phyloP scores from a whole-genome alignment of 2,113 vertebrate species.

The Lophotis ruficrista region DNA sequence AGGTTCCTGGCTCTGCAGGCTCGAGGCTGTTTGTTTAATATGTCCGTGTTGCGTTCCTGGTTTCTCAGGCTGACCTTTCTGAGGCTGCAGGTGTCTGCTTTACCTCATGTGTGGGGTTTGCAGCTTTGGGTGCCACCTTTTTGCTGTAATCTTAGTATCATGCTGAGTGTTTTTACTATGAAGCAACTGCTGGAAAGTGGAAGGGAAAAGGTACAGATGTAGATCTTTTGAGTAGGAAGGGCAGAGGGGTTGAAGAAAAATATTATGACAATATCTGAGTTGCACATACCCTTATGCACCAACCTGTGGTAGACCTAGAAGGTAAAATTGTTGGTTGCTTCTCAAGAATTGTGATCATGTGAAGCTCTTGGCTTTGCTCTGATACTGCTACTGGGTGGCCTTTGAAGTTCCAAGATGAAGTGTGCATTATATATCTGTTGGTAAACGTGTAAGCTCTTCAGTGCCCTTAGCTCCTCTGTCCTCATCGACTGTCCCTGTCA shows the following conservation, averaged over 20 bases:
- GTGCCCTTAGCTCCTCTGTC: neutral
- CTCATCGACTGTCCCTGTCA: neutral
- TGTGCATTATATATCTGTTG: accelerated
- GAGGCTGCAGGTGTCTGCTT: constrained; percentile 3
- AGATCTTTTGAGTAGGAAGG: neutral
- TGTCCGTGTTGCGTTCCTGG: neutral
- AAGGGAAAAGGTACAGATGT: neutral
- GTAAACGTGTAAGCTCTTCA: neutral
- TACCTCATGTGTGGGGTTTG: neutral
- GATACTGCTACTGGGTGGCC: neutral
- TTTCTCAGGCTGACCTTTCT: neutral
- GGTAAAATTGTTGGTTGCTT: neutral
- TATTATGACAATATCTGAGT: accelerated
- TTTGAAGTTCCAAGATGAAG: neutral
- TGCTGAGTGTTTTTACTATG: neutral
- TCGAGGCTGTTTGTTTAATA: constrained; percentile 34
- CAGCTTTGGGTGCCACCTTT: neutral
- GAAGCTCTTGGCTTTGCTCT: neutral
- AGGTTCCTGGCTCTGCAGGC: neutral
- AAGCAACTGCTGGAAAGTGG: neutral
- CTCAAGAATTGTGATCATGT: neutral
- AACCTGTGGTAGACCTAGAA: neutral
- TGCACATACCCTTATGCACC: neutral
- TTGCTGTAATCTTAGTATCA: neutral
- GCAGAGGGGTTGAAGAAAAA: neutral